A percentile compares a stretch with the other conserved stretches of the same genome.
phyloP scores from a whole-genome alignment of 2,888 invertebrate genomes.

The Lamproptera curius region DNA sequence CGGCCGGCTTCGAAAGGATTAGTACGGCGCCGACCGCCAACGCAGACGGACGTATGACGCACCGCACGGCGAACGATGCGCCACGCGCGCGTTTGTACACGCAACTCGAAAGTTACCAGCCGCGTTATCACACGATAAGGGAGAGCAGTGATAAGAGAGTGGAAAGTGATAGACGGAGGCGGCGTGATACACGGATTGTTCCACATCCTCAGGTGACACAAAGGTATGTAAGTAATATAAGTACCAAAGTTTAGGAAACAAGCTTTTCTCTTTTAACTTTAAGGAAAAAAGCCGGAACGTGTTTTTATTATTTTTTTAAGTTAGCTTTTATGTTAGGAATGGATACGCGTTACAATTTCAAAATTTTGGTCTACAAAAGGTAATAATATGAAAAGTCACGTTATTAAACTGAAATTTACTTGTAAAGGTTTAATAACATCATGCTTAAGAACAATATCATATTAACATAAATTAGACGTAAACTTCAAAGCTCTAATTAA shows the following conservation, averaged over 20 bases:
- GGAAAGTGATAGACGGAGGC: slow-evolving; percentile 62
- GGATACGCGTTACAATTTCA: too few species aligned
- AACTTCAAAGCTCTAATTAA: too few species aligned
- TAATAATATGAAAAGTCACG: too few species aligned
- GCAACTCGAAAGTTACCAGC: slow-evolving; percentile 75
- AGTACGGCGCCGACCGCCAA: slow-evolving; percentile 57
- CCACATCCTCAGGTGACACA: slow-evolving; percentile 45
- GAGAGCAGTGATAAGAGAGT: slow-evolving; percentile 68
- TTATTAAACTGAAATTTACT: too few species aligned
- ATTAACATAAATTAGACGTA: too few species aligned
- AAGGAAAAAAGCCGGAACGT: too few species aligned
- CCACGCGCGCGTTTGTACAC: slow-evolving; percentile 67
- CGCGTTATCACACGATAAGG: slow-evolving; percentile 71
- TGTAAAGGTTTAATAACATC: too few species aligned
- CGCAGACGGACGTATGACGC: slow-evolving; percentile 61
- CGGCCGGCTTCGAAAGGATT: slow-evolving; percentile 56
- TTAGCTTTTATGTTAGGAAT: too few species aligned
- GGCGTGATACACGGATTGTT: slow-evolving; percentile 56
- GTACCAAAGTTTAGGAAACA: neutral
- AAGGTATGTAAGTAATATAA: slow-evolving; percentile 46
- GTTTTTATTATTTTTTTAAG: too few species aligned
- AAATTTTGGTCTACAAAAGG: too few species aligned
- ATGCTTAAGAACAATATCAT: too few species aligned
- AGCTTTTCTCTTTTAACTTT: too few species aligned
- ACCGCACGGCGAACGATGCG: slow-evolving; percentile 54